phyloP scores from a whole-genome alignment of 2,888 invertebrate species.

The Drosophila rubida region DNA sequence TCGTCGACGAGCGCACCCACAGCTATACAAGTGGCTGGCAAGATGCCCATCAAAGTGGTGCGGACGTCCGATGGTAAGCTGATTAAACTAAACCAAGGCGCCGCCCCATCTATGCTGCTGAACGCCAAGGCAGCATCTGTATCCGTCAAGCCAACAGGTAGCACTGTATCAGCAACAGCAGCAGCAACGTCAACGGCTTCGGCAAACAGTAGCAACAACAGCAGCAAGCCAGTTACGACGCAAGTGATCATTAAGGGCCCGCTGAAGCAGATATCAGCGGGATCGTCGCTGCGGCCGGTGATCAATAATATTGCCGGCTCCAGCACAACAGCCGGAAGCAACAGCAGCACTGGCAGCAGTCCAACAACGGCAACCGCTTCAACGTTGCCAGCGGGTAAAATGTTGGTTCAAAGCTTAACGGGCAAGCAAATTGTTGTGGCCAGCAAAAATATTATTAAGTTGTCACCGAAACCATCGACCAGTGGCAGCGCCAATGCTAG shows the following conservation, averaged over 20 bases:
- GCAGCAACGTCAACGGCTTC: conserved; percentile 14
- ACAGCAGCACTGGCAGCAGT: conserved; percentile 7
- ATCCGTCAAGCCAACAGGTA: conserved; percentile 11
- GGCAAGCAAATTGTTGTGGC: conserved; percentile 83
- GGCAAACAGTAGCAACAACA: conserved; percentile 8
- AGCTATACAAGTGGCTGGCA: conserved; percentile 9
- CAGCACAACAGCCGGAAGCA: neutral
- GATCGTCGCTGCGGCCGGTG: conserved; percentile 30
- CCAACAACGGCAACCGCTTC: conserved; percentile 17
- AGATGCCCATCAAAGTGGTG: conserved; percentile 60
- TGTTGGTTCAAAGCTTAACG: conserved; percentile 74
- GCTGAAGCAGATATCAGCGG: conserved; percentile 39
- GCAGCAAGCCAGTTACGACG: conserved; percentile 34
- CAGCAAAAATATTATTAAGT: conserved; percentile 81
- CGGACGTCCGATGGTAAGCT: conserved; percentile 71
- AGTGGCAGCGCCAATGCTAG: conserved; percentile 9
- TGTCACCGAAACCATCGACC: conserved; percentile 72
- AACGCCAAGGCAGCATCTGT: conserved; percentile 50
- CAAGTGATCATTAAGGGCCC: conserved; percentile 63
- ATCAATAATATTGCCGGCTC: conserved; percentile 24
- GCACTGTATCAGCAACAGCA: neutral
- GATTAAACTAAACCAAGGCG: conserved; percentile 61
- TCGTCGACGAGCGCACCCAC: conserved; percentile 1
- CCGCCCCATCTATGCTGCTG: conserved; percentile 47
- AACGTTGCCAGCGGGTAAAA: conserved; percentile 56